Percentiles rank a stretch among this genome's conserved stretches.
phyloP scores from a whole-genome alignment of 2,888 invertebrate species.

The Pemphredon lugubris region DNA sequence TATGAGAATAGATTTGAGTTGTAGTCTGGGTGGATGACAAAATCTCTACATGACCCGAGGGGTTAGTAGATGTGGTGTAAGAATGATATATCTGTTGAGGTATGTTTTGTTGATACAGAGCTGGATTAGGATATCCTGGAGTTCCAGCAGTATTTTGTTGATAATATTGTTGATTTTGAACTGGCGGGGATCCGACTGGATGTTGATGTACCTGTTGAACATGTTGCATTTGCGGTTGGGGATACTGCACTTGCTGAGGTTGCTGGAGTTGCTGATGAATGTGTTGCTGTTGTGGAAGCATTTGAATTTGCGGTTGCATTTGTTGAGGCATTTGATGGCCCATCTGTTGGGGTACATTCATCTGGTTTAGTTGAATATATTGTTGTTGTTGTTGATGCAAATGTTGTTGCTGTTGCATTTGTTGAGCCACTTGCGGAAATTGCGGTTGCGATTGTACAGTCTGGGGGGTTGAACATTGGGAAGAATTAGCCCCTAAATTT shows the following conservation, averaged over 20 bases:
- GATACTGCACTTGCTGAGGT: constrained; percentile 71
- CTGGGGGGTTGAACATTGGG: constrained; percentile 78
- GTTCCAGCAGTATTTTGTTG: constrained; percentile 64
- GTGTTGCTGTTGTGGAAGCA: constrained; percentile 65
- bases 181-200: constrained; percentile 69
- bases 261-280: constrained; percentile 70
- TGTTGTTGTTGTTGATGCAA: constrained; percentile 83
- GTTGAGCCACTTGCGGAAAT: constrained; percentile 79
- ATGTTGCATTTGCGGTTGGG: constrained; percentile 73
- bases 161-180: constrained; percentile 74
- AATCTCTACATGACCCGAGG: constrained; percentile 72
- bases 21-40: constrained; percentile 64
- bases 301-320: constrained; percentile 68
- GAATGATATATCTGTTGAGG: constrained; percentile 72
- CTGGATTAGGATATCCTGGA: constrained; percentile 62
- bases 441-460: constrained; percentile 78
- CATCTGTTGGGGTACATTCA: constrained; percentile 82
- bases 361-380: constrained; percentile 82
- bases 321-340: constrained; percentile 83
- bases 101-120: constrained; percentile 73
- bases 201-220: constrained; percentile 77
- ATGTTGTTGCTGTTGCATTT: constrained; percentile 83
- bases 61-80: constrained; percentile 65
- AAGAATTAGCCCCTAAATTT: constrained; percentile 71
- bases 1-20: constrained; percentile 64